phyloP scores from a whole-genome alignment of 2,888 invertebrate species.

The Papilio demoleus region DNA sequence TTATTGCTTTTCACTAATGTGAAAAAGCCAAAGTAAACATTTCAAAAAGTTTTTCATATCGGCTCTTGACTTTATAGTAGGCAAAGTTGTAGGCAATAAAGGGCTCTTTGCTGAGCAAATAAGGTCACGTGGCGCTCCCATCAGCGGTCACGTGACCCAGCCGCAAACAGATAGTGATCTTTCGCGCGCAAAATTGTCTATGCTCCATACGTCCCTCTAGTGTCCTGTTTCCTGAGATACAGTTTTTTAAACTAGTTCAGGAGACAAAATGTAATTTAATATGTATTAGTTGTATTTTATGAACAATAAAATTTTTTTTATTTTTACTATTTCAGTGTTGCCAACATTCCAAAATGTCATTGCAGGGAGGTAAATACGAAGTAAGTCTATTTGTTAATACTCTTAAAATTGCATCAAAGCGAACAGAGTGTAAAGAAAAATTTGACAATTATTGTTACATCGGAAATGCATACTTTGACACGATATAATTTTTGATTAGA shows the following conservation, averaged over 20 bases:
- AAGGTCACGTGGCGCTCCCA: constrained; percentile 70
- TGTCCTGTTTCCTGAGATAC: no score
- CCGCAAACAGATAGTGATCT: constrained; percentile 69
- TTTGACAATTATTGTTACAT: no score
- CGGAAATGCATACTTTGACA: no score
- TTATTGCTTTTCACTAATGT: no score
- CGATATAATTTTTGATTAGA: no score
- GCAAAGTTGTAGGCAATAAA: constrained; percentile 67
- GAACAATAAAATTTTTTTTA: no score
- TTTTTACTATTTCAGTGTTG: no score
- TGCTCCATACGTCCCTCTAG: constrained; percentile 46
- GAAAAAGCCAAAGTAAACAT: neutral
- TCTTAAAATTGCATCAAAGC: neutral
- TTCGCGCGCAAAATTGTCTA: constrained; percentile 74
- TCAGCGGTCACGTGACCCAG: constrained; percentile 66
- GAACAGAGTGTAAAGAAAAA: no score
- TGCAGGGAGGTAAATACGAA: neutral
- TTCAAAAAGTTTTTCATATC: constrained; percentile 4
- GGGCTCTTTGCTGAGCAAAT: constrained; percentile 69
- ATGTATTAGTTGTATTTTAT: no score
- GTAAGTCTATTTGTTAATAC: neutral
- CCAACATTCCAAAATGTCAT: no score
- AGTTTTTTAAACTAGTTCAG: no score
- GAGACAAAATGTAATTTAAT: no score
- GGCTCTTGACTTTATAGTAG: constrained; percentile 37